These are phyloP conservation scores for Dinoponera quadriceps DNA, from an alignment of 1,140 invertebrate genomes.

Conservation along the genomic window DNA sequence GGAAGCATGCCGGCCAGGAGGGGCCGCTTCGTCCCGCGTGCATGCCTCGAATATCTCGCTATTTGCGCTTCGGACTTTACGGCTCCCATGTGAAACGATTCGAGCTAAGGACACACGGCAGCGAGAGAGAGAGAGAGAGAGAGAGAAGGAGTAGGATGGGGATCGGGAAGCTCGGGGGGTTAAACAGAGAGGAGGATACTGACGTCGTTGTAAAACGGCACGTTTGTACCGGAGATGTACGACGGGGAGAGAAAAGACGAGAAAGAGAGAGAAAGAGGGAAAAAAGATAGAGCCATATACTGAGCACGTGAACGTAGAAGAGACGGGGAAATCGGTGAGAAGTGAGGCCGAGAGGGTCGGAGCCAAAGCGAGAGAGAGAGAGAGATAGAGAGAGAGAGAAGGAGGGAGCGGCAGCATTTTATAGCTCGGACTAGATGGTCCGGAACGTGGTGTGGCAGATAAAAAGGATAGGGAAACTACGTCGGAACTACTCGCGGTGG, in stretches of 20 bases:
- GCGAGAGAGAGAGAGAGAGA: conserved; percentile 32
- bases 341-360: neutral
- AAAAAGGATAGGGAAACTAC: conserved; percentile 71
- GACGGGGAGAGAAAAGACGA: neutral
- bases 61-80: conserved; percentile 81
- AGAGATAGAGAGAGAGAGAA: neutral
- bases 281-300: conserved; percentile 3
- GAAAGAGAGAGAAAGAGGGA: conserved; percentile 9
- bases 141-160: neutral
- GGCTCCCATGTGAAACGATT: conserved; percentile 76
- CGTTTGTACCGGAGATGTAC: conserved; percentile 71
- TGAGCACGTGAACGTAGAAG: conserved; percentile 7
- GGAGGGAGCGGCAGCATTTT: conserved; percentile 79
- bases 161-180: conserved; percentile 1
- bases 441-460: conserved; percentile 78
- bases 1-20: conserved; percentile 30
- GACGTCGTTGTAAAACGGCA: conserved; percentile 77
- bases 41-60: conserved; percentile 79
- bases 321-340: conserved; percentile 4
- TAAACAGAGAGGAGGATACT: conserved; percentile 61
- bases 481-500: conserved; percentile 15
- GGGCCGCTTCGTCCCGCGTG: conserved; percentile 36
- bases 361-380: conserved; percentile 10
- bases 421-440: conserved; percentile 79
- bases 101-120: conserved; percentile 59